Base-by-base conservation (phyloP, 2,888 invertebrate genomes). In the Vandiemenella viatica region DNA sequence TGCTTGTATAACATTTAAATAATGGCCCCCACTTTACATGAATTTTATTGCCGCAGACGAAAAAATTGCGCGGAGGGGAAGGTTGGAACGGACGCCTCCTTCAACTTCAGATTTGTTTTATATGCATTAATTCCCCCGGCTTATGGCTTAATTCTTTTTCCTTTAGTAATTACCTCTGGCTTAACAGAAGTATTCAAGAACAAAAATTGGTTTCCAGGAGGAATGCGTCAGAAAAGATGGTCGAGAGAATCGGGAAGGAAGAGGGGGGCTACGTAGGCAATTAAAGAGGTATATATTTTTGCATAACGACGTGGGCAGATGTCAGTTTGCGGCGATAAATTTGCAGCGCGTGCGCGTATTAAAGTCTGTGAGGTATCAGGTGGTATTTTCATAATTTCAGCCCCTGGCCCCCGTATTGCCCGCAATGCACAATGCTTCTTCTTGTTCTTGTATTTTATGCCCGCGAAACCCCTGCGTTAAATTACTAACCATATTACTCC, bases 121-220 rank as follows among this genome's bases (percentile, higher is more conserved):
- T 50, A 50, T 43, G 50, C 52, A 50, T 50, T 52, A 52, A 50
- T 52, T 48, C 52, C 45, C 38, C 45, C 52, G 50, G 50, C 50
- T 50, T 52, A 50, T 48, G 45, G 46, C 52, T 52, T 52, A 52
- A 52, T 52, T 52, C 48, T 50, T 52, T 50, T 48, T 51, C 44
- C 49, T 48, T 50, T 40, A 19, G 48, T 52, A 52, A 52, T 52
- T 52, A 50, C 50, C 41, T 26, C 48, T 19, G 23, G 16, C 37
- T 32, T 19, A 22, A 43, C 43, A 43, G 15, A 13, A 43, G 43
- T 43, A 43, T 40, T 40, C 20, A 13, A 4, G 40, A n/a, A 16
- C 8, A 17, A 4, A 16, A 16, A 40, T 40, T n/a, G n/a, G n/a
- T n/a, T n/a, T n/a, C n/a, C n/a, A 32, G n/a, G n/a, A n/a, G n/a